These are phyloP conservation scores for Electrona antarctica DNA, from an alignment of 2,113 vertebrate species.

Conservation along the genomic window DNA sequence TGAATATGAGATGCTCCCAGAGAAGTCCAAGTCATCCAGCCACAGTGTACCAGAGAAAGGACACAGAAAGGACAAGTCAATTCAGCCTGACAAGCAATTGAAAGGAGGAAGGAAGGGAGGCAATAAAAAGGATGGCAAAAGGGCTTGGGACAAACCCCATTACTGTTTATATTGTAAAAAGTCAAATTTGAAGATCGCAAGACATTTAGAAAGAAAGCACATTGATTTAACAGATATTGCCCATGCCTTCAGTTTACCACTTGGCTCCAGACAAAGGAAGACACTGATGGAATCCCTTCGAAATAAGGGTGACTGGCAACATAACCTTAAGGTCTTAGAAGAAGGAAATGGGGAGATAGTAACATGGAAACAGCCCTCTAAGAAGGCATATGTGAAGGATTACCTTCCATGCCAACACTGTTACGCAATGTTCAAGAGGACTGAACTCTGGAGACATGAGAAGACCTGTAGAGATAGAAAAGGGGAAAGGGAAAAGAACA, in stretches of 20 bases:
- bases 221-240: conserved; percentile 1
- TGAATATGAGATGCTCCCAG: no score
- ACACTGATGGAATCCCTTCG: conserved; percentile 7
- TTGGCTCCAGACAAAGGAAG: background rate
- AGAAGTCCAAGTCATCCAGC: no score
- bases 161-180: conserved; percentile 24
- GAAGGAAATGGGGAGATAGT: conserved; percentile 25
- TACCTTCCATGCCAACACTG: conserved; percentile 30
- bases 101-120: no score
- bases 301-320: conserved; percentile 22
- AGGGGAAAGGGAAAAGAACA: background rate
- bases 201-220: conserved; percentile 26
- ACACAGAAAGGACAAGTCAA: no score
- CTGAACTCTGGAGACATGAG: conserved; percentile 23
- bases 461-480: background rate
- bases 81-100: no score
- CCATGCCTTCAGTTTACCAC: conserved; percentile 12
- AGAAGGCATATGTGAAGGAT: conserved; percentile 6
- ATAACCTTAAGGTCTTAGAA: conserved; percentile 16
- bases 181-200: conserved; percentile 7
- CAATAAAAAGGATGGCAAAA: no score
- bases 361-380: conserved; percentile 18
- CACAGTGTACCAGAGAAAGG: no score
- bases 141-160: conserved; percentile 18
- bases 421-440: conserved; percentile 12